Percentiles rank a stretch among this genome's conserved stretches.
These are phyloP conservation scores for Calyptommatus sinebrachiatus DNA, from an alignment of 2,113 vertebrate genomes.

Conservation along the genomic window DNA sequence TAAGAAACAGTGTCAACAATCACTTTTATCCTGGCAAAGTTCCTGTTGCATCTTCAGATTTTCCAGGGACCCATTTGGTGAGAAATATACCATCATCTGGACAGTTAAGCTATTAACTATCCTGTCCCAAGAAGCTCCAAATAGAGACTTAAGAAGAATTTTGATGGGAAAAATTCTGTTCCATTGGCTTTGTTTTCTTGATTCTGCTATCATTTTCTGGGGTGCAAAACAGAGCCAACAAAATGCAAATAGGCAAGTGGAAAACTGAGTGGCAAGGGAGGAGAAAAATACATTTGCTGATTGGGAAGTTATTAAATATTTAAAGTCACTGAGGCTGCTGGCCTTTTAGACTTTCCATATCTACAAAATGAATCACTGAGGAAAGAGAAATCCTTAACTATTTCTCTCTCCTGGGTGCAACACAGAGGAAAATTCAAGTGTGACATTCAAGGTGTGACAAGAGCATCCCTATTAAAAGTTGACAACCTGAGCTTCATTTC, in stretches of 20 bases:
- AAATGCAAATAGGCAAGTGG: conserved; percentile 9
- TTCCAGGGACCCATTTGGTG: background rate
- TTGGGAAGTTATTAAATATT: conserved; percentile 13
- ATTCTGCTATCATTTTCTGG: background rate
- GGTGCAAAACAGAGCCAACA: background rate
- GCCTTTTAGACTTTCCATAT: conserved; percentile 8
- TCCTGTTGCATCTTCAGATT: background rate
- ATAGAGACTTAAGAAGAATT: background rate
- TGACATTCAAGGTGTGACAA: conserved; percentile 31
- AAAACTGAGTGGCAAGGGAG: background rate
- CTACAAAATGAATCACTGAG: conserved; percentile 9
- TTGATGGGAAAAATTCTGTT: background rate
- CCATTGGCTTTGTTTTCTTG: background rate
- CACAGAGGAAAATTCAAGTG: background rate
- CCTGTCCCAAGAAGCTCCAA: background rate
- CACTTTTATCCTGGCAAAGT: background rate
- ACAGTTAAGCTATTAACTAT: background rate
- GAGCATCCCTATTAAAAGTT: background rate
- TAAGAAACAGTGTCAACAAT: no score
- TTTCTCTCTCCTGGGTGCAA: background rate
- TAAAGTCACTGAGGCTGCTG: background rate
- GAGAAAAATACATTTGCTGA: background rate
- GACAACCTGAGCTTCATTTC: background rate
- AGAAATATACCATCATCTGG: background rate
- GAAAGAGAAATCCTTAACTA: background rate